Evolutionary conservation across 1,140 invertebrate genomes (phyloP).

Genomic region (Periplaneta americana): DNA sequence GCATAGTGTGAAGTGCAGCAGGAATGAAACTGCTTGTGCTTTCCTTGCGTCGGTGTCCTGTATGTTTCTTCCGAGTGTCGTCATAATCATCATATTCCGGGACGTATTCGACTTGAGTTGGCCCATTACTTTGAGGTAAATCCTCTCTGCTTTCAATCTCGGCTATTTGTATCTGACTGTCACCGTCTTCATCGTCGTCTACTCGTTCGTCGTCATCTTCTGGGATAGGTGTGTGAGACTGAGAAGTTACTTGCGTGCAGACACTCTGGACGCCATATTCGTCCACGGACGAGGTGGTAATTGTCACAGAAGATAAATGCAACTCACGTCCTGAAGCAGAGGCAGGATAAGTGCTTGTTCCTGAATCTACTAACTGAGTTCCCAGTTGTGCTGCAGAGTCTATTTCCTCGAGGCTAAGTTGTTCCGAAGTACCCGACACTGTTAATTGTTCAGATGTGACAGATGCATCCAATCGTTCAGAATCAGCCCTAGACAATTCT

Average conservation of each 20-base stretch:
- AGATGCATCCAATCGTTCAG: constrained; percentile 41
- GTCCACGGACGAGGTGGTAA: constrained; percentile 43
- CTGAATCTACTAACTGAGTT: constrained; percentile 10
- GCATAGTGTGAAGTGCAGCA: constrained; percentile 16
- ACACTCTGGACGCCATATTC: constrained; percentile 43
- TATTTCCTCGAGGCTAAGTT: constrained; percentile 24
- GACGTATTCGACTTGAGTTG: constrained; percentile 49
- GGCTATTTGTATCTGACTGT: not conserved
- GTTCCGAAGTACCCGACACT: constrained; percentile 31
- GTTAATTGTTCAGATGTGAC: constrained; percentile 43
- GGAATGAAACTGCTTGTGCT: constrained; percentile 41
- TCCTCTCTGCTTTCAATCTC: not conserved
- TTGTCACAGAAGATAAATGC: constrained; percentile 43
- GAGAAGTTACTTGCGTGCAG: constrained; percentile 49
- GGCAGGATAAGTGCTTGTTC: constrained; percentile 9
- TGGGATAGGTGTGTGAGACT: constrained; percentile 29
- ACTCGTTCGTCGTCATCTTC: constrained; percentile 31
- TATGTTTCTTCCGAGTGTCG: constrained; percentile 24
- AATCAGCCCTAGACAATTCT: constrained; percentile 39
- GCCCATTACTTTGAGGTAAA: constrained; percentile 42
- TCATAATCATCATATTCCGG: constrained; percentile 42
- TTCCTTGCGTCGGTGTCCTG: constrained; percentile 48
- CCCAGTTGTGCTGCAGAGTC: not conserved
- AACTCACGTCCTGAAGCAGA: constrained; percentile 21
- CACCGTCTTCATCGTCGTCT: constrained; percentile 30